A percentile compares a stretch with the other conserved stretches of the same genome.
phyloP scores from a whole-genome alignment of 2,113 vertebrate genomes.

The Empidonax traillii region DNA sequence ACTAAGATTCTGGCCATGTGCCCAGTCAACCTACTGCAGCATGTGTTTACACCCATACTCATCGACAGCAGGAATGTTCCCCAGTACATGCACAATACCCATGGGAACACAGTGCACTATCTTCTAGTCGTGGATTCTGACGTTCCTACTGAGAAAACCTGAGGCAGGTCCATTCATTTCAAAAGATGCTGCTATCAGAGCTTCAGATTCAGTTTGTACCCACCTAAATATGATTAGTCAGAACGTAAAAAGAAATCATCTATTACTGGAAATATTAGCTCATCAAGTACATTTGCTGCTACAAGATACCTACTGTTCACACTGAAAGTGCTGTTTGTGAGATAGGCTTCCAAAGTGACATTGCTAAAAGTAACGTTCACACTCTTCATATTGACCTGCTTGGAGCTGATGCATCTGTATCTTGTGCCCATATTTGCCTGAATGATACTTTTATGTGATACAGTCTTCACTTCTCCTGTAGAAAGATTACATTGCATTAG shows the following conservation, averaged over 20 bases:
- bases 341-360: slow-evolving; percentile 85
- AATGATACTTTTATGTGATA: slow-evolving; percentile 55
- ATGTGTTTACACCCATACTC: not conserved
- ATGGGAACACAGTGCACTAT: not conserved
- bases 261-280: not conserved
- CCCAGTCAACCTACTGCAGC: not conserved
- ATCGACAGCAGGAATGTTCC: not conserved
- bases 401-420: slow-evolving; percentile 79
- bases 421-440: slow-evolving; percentile 78
- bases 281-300: not conserved
- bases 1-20: not conserved
- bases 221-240: not conserved
- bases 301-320: slow-evolving; percentile 72
- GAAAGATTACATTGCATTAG: not conserved
- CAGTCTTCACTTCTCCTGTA: slow-evolving; percentile 12
- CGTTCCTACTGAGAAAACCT: not conserved
- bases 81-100: not conserved
- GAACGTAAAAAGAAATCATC: not conserved
- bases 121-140: not conserved
- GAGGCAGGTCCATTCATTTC: not conserved
- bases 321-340: slow-evolving; percentile 78
- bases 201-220: not conserved
- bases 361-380: slow-evolving; percentile 75
- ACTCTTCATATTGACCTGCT: slow-evolving; percentile 33
- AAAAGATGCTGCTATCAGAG: not conserved